Conservation (phyloP, 1,140 invertebrate genomes). For the Telenomus remus region DNA sequence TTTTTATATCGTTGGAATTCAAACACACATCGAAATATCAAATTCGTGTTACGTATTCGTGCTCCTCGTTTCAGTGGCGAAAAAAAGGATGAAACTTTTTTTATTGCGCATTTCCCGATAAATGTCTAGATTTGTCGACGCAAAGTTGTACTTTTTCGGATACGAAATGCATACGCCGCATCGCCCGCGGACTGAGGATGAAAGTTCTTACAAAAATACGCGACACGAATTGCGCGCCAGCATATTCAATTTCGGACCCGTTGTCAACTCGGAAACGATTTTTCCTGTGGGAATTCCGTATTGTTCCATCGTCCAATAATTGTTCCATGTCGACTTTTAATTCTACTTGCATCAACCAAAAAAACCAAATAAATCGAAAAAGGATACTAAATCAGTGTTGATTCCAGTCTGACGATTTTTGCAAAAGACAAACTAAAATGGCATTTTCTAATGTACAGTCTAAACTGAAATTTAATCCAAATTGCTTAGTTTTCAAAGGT, state of each 20-base stretch:
- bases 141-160: constrained; percentile 17
- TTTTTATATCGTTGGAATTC: constrained; percentile 5
- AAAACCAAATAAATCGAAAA: not conserved
- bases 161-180: constrained; percentile 5
- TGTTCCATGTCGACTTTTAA: not conserved
- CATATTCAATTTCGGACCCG: constrained; percentile 6
- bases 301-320: not conserved
- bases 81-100: constrained; percentile 3
- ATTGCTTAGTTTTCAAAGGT: constrained; percentile 49
- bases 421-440: constrained; percentile 13
- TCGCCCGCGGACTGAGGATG: not conserved
- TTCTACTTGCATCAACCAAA: not conserved
- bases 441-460: constrained; percentile 31
- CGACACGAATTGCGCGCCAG: constrained; percentile 1
- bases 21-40: constrained; percentile 9
- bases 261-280: not conserved
- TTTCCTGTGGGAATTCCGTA: not conserved
- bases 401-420: too few species aligned
- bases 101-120: constrained; percentile 19
- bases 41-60: constrained; percentile 10
- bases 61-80: constrained; percentile 3
- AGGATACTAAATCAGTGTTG: too few species aligned
- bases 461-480: constrained; percentile 38
- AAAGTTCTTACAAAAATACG: constrained; percentile 27
- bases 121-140: constrained; percentile 24